Base-by-base conservation (phyloP, 2,888 invertebrate species). In the Sipunculus nudus region DNA sequence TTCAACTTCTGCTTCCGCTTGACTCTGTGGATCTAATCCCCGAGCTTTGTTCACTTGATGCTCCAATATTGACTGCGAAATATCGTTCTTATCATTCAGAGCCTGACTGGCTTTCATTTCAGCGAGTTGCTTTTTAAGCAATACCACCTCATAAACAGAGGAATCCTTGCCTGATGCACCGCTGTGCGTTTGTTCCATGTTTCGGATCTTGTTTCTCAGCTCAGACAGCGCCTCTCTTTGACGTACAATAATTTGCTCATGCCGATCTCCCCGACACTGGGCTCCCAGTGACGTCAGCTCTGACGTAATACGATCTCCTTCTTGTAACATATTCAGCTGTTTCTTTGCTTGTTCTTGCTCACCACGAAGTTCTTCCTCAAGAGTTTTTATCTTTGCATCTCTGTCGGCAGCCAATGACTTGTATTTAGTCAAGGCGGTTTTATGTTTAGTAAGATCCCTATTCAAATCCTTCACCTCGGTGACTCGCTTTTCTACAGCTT, bases 401-500 rank as follows among this genome's bases (percentile, higher is more conserved):
- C 72, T 73, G 23, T 78, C 78, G 46, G 75, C 76, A 21, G 75
- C 59, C 19, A 63, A 59, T 21, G 57, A 65, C 66, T 76, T 76
- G 61, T 69, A 76, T 50, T 76, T 78, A 16, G 63, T 45, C 21
- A 75, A 58, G 39, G 75, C 55, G 0, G 72, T 65, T 59, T 78
- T 78, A 64, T 80, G 78, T 60, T 78, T 78, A 50, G 80, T 81
- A 64, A 19, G 64, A 59, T 41, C 41, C 21, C 38, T 50, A n/a
- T 58, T 60, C 35, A 61, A 62, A 19, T 54, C 59, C 48, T 75
- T 77, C 13, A 79, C 67, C 60, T 80, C 81, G 19, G 70, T 72
- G 54, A 78, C 76, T 68, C 80, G 78, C 61, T 75, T 78, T 63
- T 83, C 83, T 16, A 82, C 76, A 55, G 82, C 81, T 38, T 77